Evolutionary conservation across 2,113 vertebrate genomes (phyloP), one percentile per base, ranked within the genome.

Genomic region (Esox niger): DNA sequence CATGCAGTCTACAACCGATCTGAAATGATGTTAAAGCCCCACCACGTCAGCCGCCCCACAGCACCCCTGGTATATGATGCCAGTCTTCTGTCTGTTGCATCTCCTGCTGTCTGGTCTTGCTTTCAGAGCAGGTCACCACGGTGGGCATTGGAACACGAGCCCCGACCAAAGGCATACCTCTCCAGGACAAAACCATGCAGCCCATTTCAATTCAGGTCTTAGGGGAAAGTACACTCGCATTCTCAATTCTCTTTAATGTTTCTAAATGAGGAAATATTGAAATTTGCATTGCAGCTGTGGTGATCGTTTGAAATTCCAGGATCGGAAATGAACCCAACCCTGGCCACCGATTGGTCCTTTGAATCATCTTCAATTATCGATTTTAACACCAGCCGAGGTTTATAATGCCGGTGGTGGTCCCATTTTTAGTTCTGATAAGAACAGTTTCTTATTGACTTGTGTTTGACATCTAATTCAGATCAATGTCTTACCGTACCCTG

Each of bases 391-490:
- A 26, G 17, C 27, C 27, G 13, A 17, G 25, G 13, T 27, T 25
- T 9, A 27, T 15, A 35, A 8, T 27, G 47, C 21, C 32, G 20
- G 57, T 59, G 68, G 47, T 52, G 6, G 47, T 52, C 11, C n/a
- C 21, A 52, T 6, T 17, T 9, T 8, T 71, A 65, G 56, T 54
- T 26, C 6, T 61, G 55, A 58, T 66, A 52, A 62, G 72, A 61
- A 32, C 35, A 49, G 77, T 75, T 75, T 72, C 75, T 79, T 30
- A 79, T 79, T 75, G 6, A 9, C 15, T 10, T 21, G 15, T 30
- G 2, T 33, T 27, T 33, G 27, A 54, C 20, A 56, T 56, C 54
- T 56, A 56, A 58, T 30, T 26, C 27, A 54, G 9, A 20, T 6
- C 4, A 3, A 17, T 55, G 47, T 55, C 64, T 27, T 58, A 30